Base-by-base conservation (phyloP, 1,140 invertebrate species). In the Grapholita molesta region DNA sequence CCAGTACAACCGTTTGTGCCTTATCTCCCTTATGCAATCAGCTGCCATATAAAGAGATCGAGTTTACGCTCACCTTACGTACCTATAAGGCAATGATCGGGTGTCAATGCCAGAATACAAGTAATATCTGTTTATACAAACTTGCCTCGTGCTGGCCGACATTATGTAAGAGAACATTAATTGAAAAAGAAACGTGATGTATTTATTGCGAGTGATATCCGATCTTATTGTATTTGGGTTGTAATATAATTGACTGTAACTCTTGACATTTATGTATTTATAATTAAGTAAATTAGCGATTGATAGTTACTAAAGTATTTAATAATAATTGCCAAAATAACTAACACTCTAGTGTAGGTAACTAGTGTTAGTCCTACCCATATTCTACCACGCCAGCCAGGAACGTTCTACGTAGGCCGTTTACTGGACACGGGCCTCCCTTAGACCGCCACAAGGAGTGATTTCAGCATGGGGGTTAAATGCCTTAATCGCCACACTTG, bases 71-170 rank as follows among this genome's bases (percentile, higher is more conserved):
- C 73, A 82, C 86, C 72, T 84, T 73, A 77, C 28, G 42, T 71
- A 55, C 83, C 83, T 78, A 85, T 78, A 82, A 77, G 82, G 84
- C 66, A 77, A 80, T 71, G 80, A 80, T 85, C 66, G 64, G 73
- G 73, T 78, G 71, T 86, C 84, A 85, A 80, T 85, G 84, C 81
- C 78, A 79, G 67, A 28, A 70, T 70, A 78, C 70, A 69, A 71
- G 57, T 55, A 64, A 18, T 64, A 67, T 52, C 68, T 21, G 65
- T 28, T 24, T 48, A 66, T 12, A 57, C 53, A 24, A 55, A 57
- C 23, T 57, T 28, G 1, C 12, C 23, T 57, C 25, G 25, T 28
- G 25, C 25, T 48, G 8, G 15, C 42, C 8, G 42, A 7, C 7
- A 21, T 8, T 12, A 48, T 18, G 21, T 21, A 21, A 21, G 18